Evolutionary conservation across 2,113 vertebrate genomes (phyloP), one percentile per base, ranked within the genome.

Genomic region (Crotophaga sulcirostris): DNA sequence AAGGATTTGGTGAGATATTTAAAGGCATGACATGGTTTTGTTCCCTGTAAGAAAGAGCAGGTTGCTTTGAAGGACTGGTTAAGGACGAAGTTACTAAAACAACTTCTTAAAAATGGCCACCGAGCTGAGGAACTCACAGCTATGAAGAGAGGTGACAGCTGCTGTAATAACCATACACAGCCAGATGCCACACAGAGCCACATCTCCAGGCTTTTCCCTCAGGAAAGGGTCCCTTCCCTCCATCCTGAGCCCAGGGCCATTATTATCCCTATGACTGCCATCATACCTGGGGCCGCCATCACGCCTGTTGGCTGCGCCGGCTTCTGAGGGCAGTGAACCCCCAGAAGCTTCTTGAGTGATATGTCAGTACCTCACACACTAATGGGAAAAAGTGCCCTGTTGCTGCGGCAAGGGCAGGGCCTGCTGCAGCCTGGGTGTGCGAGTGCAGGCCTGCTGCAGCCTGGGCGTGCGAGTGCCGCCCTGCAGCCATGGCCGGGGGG

Each of bases 221-320:
- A 28, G 42, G 11, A 25, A 2, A 5, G 0, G 26, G 6, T 3
- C 5, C 21, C 44, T 7, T 16, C 44, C 17, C 3, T 9, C 28
- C 44, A 8, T 9, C 6, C 8, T 0, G 2, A 6, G 25, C 14
- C 29, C 23, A 1, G 2, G 19, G 36, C 47, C 1, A 38, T 74
- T 81, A 73, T 67, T 0, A 1, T 19, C 1, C 16, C 40, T n/a
- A n/a, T n/a, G n/a, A n/a, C n/a, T n/a, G n/a, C n/a, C n/a, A n/a
- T n/a, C n/a, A n/a, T n/a, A n/a, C n/a, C n/a, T 49, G 47, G 47
- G 47, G 23, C 47, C 47, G 19, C 45, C 45, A 47, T 47, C 45
- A 49, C 23, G 11, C 12, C 47, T 20, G 20, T 10, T 49, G 47
- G 20, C 47, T 49, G 20, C 23, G 47, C 47, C 47, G 24, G 47